These are phyloP conservation scores for Polydrusus pterygomalis DNA, from an alignment of 2,888 invertebrate species.

Conservation along the genomic window DNA sequence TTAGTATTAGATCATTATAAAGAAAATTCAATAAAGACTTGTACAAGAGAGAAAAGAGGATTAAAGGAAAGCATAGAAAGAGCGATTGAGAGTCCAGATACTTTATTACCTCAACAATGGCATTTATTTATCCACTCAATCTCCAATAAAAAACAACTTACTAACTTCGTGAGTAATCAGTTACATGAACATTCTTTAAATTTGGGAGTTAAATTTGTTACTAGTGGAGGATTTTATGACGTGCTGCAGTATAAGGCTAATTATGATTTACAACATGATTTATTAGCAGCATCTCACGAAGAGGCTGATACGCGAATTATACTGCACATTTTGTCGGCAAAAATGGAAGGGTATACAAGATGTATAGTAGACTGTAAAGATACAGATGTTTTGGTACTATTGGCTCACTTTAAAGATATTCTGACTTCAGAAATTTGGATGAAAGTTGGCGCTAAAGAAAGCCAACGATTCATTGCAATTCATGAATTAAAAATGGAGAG, in stretches of 20 bases:
- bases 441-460: not conserved
- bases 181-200: not conserved
- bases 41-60: not conserved
- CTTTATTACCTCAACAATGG: not conserved
- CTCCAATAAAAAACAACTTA: slow-evolving; percentile 1
- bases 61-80: not conserved
- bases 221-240: slow-evolving; percentile 46
- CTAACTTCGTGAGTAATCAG: not conserved
- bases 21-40: too few species aligned
- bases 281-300: not conserved
- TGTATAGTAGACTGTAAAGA: slow-evolving; percentile 47
- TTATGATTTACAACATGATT: not conserved
- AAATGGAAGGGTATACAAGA: slow-evolving; percentile 40
- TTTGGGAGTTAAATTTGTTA: slow-evolving; percentile 6
- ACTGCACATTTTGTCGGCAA: slow-evolving; percentile 42
- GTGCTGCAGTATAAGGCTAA: slow-evolving; percentile 47
- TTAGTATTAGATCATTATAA: not conserved
- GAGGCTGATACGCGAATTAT: slow-evolving; percentile 9
- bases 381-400: slow-evolving; percentile 49
- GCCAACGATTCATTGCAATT: slow-evolving; percentile 40
- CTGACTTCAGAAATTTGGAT: slow-evolving; percentile 22
- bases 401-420: slow-evolving; percentile 47
- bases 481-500: slow-evolving; percentile 47
- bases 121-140: slow-evolving; percentile 1
- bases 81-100: not conserved